Percentiles rank a stretch among this genome's conserved stretches.
phyloP scores from a whole-genome alignment of 2,797 vertebrate species.

The Tolypeutes matacus region DNA sequence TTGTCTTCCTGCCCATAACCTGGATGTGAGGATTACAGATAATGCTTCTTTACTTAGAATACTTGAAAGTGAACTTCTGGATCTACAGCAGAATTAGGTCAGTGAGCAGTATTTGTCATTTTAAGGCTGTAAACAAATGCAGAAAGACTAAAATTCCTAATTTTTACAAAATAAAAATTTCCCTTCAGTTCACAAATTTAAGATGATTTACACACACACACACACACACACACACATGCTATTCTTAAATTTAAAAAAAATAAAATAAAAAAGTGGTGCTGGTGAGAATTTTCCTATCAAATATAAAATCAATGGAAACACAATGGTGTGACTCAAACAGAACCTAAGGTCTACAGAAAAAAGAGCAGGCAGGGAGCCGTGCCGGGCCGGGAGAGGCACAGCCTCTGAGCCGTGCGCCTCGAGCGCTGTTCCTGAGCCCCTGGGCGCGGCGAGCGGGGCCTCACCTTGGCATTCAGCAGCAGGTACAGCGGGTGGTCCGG shows the following conservation, averaged over 20 bases:
- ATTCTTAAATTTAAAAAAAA: background rate
- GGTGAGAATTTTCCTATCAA: background rate
- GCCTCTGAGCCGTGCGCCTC: background rate
- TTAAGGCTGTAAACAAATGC: background rate
- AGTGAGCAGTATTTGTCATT: background rate
- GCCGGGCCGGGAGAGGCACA: background rate
- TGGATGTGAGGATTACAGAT: background rate
- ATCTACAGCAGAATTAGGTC: background rate
- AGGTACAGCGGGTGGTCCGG: constrained; percentile 96
- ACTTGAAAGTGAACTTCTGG: background rate
- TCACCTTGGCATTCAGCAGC: constrained; percentile 96
- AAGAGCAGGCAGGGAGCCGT: background rate
- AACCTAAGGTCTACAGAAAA: background rate
- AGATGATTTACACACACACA: background rate
- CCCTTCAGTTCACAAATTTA: background rate
- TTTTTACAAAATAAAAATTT: constrained; percentile 16
- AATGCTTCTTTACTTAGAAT: background rate
- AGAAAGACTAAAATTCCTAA: background rate
- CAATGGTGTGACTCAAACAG: background rate
- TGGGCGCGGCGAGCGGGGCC: background rate
- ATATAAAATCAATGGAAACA: background rate
- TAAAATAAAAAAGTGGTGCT: background rate
- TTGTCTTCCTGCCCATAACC: too few relatives aligned
- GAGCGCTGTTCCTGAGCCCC: too few relatives aligned
- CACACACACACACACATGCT: background rate